Base-by-base conservation (phyloP, 2,797 vertebrate species). In the Setipinna tenuifilis region DNA sequence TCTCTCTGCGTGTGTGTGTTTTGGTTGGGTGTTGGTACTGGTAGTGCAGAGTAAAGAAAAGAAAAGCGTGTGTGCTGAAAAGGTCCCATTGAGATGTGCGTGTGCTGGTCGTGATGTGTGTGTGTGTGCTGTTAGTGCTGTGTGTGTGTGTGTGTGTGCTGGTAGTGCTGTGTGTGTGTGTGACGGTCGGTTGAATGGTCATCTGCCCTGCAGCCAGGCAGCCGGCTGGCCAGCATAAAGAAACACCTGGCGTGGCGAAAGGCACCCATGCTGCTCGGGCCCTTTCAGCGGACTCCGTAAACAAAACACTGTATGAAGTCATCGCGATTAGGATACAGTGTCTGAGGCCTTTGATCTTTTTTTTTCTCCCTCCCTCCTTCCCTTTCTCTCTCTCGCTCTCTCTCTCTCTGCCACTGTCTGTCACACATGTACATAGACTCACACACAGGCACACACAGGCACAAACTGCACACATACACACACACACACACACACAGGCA, bases 291-390 rank as follows among this genome's bases (percentile, higher is more conserved):
- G 6, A 35, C 17, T 5, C 6, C 4, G 14, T 31, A 71, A 71
- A 71, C 94, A 92, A 93, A 95, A 95, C 86, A 90, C 92, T 94
- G 93, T 88, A 92, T 89, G 95, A 89, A 92, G 94, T 89, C 95
- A 95, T 94, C 94, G 81, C 92, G 95, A 95, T 96, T 94, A 92
- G 94, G 93, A 94, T 94, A 93, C 94, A 94, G 93, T 92, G 94
- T 94, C 93, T 94, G 94, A 94, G 93, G 91, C 94, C 96, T 97
- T 97, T 98, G 96, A 97, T 97, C 96, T 96, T n/a, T 91, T 84
- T 62, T 90, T 93, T 93, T 94, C 93, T 41, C 35, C 35, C 5
- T 41, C 35, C 35, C 5, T 5, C 35, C 5, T 5, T 41, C 35
- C 5, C 35, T 41, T 5, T 41, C 35, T 62, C 61, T 65, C 25